Base-by-base conservation (phyloP, 2,113 vertebrate genomes). In the Odocoileus hemionus region DNA sequence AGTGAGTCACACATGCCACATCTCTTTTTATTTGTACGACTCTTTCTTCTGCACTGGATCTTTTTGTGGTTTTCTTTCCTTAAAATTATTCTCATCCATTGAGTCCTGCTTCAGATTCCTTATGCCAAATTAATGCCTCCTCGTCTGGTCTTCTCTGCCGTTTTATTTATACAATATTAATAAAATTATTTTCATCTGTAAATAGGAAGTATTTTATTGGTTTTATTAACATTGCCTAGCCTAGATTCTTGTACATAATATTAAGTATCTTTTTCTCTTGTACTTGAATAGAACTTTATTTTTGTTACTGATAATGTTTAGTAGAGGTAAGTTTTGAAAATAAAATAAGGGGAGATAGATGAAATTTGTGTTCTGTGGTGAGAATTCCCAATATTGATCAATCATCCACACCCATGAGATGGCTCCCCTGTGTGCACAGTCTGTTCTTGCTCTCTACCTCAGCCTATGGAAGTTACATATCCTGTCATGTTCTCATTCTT, bases 231-330 rank as follows among this genome's bases (percentile, higher is more conserved):
- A 47, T 67, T 36, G 30, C 28, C 58, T 54, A 47, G n/a, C 26
- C n/a, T 94, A 84, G 33, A 87, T 74, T 79, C 60, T 92, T 36
- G 36, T 67, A 45, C 3, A 26, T 88, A 83, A 86, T 89, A 74
- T 45, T 79, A 12, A 85, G 5, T 57, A 39, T 87, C 94, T 86
- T 25, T 64, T 64, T 47, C 50, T 25, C 6, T 50, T 95, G 9
- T 61, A 43, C 50, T 55, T 91, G 21, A 86, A 43, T 76, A 70
- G 5, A 85, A 83, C 16, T 36, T 91, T 95, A 25, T 87, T 79
- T 95, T 95, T 94, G 28, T 70, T 88, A 64, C 7, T 96, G 39
- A 47, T 67, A 33, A 54, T 79, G 91, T 89, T 92, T 83, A 47
- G 2, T 91, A 64, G 57, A 87, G 39, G 12, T 76, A 91, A 58